Evolutionary conservation across 1,140 invertebrate species (phyloP), one percentile per base, ranked within the genome.

Genomic region (Rhopalosiphum maidis): DNA sequence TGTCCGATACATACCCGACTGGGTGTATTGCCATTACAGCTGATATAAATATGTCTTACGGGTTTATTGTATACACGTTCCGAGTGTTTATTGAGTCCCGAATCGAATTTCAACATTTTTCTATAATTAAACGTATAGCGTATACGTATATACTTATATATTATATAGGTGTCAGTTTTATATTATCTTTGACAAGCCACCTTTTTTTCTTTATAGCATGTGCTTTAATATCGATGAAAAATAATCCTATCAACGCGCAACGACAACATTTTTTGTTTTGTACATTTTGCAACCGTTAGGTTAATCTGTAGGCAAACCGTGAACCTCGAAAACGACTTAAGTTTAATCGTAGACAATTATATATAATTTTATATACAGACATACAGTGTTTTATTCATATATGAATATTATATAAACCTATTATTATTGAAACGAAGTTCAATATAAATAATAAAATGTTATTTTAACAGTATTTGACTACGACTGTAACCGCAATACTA

Each of bases 71-170:
- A 60, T 7, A 77, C n/a, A 35, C n/a, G n/a, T 77, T 77, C n/a
- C 11, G 55, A 60, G 55, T 15, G 30, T 77, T 77, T n/a, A 77
- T 77, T 77, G 15, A n/a, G 5, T 9, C 15, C 15, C 60, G 60
- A 77, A 77, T 77, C 30, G 60, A 77, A 77, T 77, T 68, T 77
- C n/a, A 77, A 77, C 60, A 77, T 77, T 77, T 68, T n/a, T 77
- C 60, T 18, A 68, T 68, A n/a, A 68, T 68, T n/a, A 68, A 15
- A n/a, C 60, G 15, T n/a, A 21, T 18, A 77, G 30, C 11, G 25
- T n/a, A 30, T 11, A 77, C 11, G 0, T 35, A n/a, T n/a, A n/a
- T n/a, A 30, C 3, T 68, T 68, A n/a, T 68, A 68, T 68, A 68
- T 30, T 60, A 35, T 77, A 77, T 9, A 77, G 60, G 60, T 77